Conservation (phyloP, 2,797 vertebrate species). For the Aldrovandia affinis region DNA sequence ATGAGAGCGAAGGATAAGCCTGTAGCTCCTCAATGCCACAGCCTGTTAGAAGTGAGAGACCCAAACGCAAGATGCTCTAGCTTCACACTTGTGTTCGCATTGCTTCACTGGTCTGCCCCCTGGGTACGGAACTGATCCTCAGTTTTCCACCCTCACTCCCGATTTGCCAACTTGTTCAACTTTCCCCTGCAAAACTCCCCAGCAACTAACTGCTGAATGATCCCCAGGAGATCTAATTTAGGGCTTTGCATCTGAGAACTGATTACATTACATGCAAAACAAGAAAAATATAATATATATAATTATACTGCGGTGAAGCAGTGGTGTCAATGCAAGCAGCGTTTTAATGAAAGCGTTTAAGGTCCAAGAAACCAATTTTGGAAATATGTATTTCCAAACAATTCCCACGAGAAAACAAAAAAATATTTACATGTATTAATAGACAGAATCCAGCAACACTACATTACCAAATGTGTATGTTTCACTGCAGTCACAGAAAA, state of each 20-base stretch:
- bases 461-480: not conserved
- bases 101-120: not conserved
- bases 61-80: not conserved
- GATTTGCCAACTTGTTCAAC: constrained; percentile 36
- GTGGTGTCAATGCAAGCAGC: not conserved
- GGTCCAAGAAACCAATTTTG: not conserved
- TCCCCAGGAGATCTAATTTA: constrained; percentile 37
- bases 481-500: not conserved
- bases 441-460: not conserved
- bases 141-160: not conserved
- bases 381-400: not conserved
- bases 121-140: not conserved
- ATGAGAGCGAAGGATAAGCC: not conserved
- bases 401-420: not conserved
- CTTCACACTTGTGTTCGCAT: not conserved
- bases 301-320: not conserved
- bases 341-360: not conserved
- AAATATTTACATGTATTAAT: not conserved
- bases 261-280: not conserved
- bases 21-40: not conserved
- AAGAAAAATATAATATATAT: not conserved
- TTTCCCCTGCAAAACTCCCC: constrained; percentile 32
- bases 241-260: not conserved
- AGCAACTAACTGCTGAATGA: constrained; percentile 38
- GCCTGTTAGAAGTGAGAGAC: not conserved